Base-by-base conservation (phyloP, 2,888 invertebrate species). In the Sussaba pulchella region DNA sequence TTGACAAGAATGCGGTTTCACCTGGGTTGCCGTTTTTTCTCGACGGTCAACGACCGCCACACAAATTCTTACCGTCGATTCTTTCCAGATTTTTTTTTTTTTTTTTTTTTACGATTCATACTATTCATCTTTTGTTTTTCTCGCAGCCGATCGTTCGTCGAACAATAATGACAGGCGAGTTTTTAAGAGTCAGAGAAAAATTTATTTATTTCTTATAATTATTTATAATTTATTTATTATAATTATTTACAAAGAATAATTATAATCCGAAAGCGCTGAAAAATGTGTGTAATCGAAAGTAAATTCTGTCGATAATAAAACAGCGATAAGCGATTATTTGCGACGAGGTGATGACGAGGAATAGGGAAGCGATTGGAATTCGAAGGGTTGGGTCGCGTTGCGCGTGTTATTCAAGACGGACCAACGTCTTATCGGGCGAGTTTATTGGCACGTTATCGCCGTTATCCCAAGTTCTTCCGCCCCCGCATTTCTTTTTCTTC, bases 1-100 rank as follows among this genome's bases (percentile, higher is more conserved):
- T 89, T 89, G 89, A 88, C 86, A 89, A 89, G 89, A 89, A 89
- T 89, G 89, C 89, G 87, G 89, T 89, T 88, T 88, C 87, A 88
- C 88, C 84, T 74, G 86, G 41, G 81, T 81, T 82, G 82, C 82
- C 81, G 85, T 86, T 88, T 88, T 88, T 88, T 85, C 83, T 36
- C 19, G 47, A 26, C 84, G 79, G 84, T 83, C 87, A 85, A 84
- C 84, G 86, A 88, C 87, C 87, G 82, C 82, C 82, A 81, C 82
- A 81, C 81, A 80, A 76, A 84, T 84, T 61, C 64, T 61, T 63
- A 12, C n/a, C n/a, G n/a, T 12, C 43, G 2, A 43, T 14, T 41
- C 17, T n/a, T 54, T 1, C 12, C 24, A 43, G 9, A 10, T 43
- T 31, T 5, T 31, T 31, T 31, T 31, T 31, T 5, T 31, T 31